These are phyloP conservation scores for Drosophila repleta DNA, from an alignment of 1,140 invertebrate species.

Conservation along the genomic window DNA sequence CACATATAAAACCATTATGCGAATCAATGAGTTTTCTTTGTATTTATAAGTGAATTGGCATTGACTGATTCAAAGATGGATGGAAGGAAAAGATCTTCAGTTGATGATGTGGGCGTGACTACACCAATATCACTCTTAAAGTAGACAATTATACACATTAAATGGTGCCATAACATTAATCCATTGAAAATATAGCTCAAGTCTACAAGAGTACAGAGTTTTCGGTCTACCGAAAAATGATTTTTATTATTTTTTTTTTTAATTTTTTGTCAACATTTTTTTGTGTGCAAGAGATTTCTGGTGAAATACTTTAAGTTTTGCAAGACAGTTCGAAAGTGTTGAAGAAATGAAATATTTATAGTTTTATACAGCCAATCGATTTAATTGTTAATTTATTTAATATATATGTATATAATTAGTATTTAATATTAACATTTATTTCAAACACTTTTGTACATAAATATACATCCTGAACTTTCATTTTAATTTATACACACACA, in stretches of 20 bases:
- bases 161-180: too few species aligned
- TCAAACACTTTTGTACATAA: constrained; percentile 33
- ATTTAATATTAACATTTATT: constrained; percentile 6
- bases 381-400: constrained; percentile 9
- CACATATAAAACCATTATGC: too few species aligned
- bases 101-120: too few species aligned
- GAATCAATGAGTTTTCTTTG: too few species aligned
- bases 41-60: too few species aligned
- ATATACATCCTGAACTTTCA: constrained; percentile 29
- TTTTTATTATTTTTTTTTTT: background rate
- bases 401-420: constrained; percentile 22
- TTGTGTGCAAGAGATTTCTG: constrained; percentile 16
- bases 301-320: background rate
- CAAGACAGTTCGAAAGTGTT: constrained; percentile 15
- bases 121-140: too few species aligned
- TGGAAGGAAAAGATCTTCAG: too few species aligned
- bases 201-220: too few species aligned
- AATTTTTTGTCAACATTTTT: background rate
- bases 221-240: too few species aligned
- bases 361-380: constrained; percentile 27
- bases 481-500: constrained; percentile 29
- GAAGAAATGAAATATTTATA: constrained; percentile 2
- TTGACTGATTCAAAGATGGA: too few species aligned
- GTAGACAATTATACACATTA: too few species aligned
- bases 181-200: too few species aligned